Base-by-base conservation (phyloP, 2,113 vertebrate species). In the Andinoacara biseriatus region DNA sequence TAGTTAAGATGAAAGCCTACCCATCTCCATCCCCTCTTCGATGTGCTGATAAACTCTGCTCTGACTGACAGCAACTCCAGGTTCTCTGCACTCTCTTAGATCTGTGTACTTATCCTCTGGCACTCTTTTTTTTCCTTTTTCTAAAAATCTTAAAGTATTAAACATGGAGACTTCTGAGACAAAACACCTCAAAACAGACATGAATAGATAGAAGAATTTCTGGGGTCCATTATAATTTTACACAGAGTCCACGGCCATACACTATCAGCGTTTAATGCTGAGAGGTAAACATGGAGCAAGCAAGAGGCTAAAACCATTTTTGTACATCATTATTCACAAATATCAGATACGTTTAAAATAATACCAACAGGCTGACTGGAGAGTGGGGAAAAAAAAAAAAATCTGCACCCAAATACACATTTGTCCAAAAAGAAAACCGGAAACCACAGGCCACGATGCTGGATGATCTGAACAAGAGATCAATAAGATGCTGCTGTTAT, bases 1-100 rank as follows among this genome's bases (percentile, higher is more conserved):
- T 82, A 87, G 87, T 86, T 83, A 58, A 87, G 91, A 95, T 93
- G 89, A 95, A 95, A 94, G 93, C 78, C 80, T 46, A 74, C 75
- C 87, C 54, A 38, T 82, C 88, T 80, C 67, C 72, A 74, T 59
- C 82, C 74, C 58, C 60, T 9, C 80, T 72, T 81, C 85, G 59
- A 88, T 87, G 85, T 80, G 62, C 84, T 78, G 87, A 94, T 91
- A 94, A 90, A 93, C 88, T 92, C 90, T 72, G 77, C 82, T 86
- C 65, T 90, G 90, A 92, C 74, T 90, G 93, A 87, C 91, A 84
- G 87, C 58, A 29, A 82, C 90, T 90, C 22, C 74, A 2, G 87
- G 87, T 88, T 89, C 78, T 83, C 77, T 86, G 81, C 60, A 67
- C 82, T 60, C 78, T 81, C 76, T 83, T 14, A 86, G 58, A 86